Percentiles rank a stretch among this genome's conserved stretches.
Conservation (phyloP, 2,113 vertebrate species). For the Gobiocypris rarus region DNA sequence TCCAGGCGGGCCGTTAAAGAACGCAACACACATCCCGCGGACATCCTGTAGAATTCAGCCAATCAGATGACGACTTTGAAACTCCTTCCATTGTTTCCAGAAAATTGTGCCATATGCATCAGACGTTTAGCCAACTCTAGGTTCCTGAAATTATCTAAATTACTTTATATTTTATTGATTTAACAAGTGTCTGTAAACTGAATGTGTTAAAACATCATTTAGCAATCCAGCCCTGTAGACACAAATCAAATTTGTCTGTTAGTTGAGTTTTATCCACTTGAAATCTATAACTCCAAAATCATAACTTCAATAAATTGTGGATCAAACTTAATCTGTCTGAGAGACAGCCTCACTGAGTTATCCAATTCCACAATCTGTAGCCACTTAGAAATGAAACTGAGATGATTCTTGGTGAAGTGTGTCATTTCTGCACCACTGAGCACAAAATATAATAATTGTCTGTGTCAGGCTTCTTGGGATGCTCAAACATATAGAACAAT, state of each 20-base stretch:
- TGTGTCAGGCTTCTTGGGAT: not conserved
- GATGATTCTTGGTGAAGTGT: not conserved
- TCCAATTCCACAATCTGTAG: conserved; percentile 14
- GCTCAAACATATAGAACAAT: not conserved
- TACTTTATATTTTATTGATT: not conserved
- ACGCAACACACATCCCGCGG: no score
- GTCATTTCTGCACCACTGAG: not conserved
- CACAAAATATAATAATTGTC: not conserved
- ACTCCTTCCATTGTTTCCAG: no score
- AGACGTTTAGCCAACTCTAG: no score
- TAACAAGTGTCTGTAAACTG: not conserved
- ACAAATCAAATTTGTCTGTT: not conserved
- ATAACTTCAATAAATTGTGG: not conserved
- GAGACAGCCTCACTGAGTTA: not conserved
- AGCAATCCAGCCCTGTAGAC: not conserved
- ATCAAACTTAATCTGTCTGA: conserved; percentile 4
- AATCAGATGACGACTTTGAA: no score
- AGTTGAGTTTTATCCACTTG: not conserved
- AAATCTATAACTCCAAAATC: conserved; percentile 2
- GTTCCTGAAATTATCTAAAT: not conserved
- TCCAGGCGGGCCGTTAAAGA: no score
- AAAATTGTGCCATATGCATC: no score
- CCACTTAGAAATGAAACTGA: not conserved
- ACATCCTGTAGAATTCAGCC: no score
- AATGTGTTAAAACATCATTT: not conserved